Evolutionary conservation across 2,888 invertebrate species (phyloP).

Genomic region (Papilio elwesi): DNA sequence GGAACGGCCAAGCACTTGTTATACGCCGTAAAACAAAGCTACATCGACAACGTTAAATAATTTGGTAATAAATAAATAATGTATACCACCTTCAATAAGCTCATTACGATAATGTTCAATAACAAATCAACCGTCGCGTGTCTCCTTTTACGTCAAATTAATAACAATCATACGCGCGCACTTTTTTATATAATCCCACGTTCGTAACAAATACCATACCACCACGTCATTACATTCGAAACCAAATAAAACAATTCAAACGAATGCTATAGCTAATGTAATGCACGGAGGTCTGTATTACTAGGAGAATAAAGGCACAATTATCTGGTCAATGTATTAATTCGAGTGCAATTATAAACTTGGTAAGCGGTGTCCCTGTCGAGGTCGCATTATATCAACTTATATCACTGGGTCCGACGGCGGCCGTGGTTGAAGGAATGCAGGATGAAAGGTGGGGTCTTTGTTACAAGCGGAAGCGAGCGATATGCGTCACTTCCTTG

Average conservation of each 20-base stretch:
- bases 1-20: too few relatives aligned
- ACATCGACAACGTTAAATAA: neutral
- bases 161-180: slow-evolving; percentile 5
- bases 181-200: slow-evolving; percentile 27
- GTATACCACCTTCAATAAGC: neutral
- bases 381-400: slow-evolving; percentile 51
- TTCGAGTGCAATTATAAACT: slow-evolving; percentile 41
- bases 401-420: slow-evolving; percentile 59
- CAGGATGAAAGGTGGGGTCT: slow-evolving; percentile 57
- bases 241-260: slow-evolving; percentile 2
- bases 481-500: slow-evolving; percentile 33
- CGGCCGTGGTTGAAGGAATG: slow-evolving; percentile 66
- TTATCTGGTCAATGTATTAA: slow-evolving; percentile 33
- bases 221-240: slow-evolving; percentile 25
- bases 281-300: neutral
- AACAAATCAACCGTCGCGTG: slow-evolving; percentile 7
- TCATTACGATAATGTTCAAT: slow-evolving; percentile 7
- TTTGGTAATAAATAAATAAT: neutral
- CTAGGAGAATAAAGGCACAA: slow-evolving; percentile 9
- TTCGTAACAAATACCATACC: slow-evolving; percentile 25
- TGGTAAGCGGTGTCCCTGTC: slow-evolving; percentile 48
- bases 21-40: neutral
- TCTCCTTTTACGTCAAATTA: slow-evolving; percentile 23
- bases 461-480: slow-evolving; percentile 51
- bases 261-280: neutral